phyloP scores from a whole-genome alignment of 2,888 invertebrate genomes.

The Troides helena region DNA sequence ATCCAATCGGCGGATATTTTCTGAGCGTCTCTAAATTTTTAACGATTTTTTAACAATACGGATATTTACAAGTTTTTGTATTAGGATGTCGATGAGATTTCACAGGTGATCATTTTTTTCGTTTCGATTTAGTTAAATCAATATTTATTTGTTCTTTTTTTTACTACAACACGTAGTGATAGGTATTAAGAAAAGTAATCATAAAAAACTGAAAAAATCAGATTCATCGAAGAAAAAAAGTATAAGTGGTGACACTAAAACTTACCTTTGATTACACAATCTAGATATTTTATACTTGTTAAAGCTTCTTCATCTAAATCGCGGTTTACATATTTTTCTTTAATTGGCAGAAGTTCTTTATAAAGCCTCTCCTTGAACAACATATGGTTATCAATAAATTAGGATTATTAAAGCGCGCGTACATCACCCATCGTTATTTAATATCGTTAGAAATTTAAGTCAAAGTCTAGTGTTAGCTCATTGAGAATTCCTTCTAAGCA shows the following conservation, averaged over 20 bases:
- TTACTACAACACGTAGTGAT: too few species aligned
- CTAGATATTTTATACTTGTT: conserved; percentile 35
- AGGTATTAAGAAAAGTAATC: too few species aligned
- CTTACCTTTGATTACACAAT: conserved; percentile 40
- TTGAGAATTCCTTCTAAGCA: too few species aligned
- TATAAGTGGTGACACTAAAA: too few species aligned
- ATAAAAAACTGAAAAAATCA: too few species aligned
- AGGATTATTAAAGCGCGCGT: too few species aligned
- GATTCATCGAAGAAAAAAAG: too few species aligned
- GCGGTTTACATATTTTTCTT: conserved; percentile 28
- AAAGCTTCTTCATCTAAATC: conserved; percentile 32
- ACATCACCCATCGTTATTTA: too few species aligned
- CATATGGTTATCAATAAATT: too few species aligned
- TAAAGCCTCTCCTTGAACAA: conserved; percentile 39
- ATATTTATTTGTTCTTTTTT: too few species aligned
- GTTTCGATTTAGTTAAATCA: background rate
- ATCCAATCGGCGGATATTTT: conserved; percentile 40
- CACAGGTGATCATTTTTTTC: background rate
- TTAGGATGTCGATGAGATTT: conserved; percentile 4
- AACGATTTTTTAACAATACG: background rate
- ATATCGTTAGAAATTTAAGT: too few species aligned
- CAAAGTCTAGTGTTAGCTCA: too few species aligned
- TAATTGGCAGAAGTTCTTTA: conserved; percentile 34
- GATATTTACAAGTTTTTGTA: background rate
- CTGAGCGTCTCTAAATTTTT: conserved; percentile 37